Conservation (phyloP, 1,140 invertebrate genomes). For the Caenorhabditis brenneri region DNA sequence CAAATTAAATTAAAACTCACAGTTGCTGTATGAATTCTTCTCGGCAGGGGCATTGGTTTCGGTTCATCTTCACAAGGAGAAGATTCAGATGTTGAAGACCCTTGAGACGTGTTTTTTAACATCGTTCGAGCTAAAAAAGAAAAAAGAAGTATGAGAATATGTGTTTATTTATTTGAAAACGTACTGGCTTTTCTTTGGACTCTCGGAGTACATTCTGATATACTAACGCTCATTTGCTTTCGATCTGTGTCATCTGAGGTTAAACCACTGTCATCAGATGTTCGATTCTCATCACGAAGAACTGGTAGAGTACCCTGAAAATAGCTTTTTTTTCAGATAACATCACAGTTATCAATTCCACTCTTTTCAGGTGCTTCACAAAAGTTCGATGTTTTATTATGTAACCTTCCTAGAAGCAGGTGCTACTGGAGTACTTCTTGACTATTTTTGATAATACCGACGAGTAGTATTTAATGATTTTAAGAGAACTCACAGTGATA, state of each 20-base stretch:
- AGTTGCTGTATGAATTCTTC: conserved; percentile 10
- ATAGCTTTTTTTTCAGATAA: too few relatives aligned
- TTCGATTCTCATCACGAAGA: conserved; percentile 56
- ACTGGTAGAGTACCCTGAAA: conserved; percentile 60
- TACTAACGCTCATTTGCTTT: conserved; percentile 40
- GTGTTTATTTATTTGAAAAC: not conserved
- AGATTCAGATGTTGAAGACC: conserved; percentile 61
- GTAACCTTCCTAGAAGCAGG: too few relatives aligned
- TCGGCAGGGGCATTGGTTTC: conserved; percentile 57
- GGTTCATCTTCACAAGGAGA: conserved; percentile 60
- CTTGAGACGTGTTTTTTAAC: conserved; percentile 44
- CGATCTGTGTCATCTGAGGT: conserved; percentile 61
- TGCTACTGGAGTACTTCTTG: too few relatives aligned
- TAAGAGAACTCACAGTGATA: conserved; percentile 41
- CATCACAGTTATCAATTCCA: too few relatives aligned
- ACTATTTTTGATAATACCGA: not conserved
- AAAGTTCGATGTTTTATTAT: too few relatives aligned
- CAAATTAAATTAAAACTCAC: not conserved
- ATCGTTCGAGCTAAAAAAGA: conserved; percentile 34
- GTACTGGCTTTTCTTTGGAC: conserved; percentile 31
- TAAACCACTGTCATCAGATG: conserved; percentile 63
- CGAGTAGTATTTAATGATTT: not conserved
- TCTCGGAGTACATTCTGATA: conserved; percentile 41
- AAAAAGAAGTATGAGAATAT: not conserved
- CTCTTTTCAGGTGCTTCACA: too few relatives aligned